Evolutionary conservation across 2,888 invertebrate genomes (phyloP), one percentile per base, ranked within the genome.

Genomic region (Ischnura elegans): DNA sequence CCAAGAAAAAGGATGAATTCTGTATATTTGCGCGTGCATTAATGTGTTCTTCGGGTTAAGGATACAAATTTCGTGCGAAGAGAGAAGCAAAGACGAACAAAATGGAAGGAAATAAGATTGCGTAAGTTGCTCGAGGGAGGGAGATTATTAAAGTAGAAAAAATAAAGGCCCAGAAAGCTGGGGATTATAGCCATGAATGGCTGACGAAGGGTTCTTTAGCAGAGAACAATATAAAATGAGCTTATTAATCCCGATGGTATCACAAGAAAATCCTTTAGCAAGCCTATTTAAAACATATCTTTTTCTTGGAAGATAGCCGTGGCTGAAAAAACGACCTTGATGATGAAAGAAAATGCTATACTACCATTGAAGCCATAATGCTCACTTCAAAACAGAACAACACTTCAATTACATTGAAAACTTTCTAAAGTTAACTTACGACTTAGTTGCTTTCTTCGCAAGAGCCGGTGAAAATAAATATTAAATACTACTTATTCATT

Each of bases 111-210:
- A 86, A 86, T 86, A 46, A 86, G 86, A 46, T 46, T 86, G 45
- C 86, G 86, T 86, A 46, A 86, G 86, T 86, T 43, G 86, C 86
- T 46, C 46, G 25, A 86, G 86, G 86, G 86, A 86, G 45, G 46
- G 43, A 86, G 46, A 76, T 76, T 76, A 76, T 76, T 76, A 76
- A 76, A 76, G 25, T 29, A 10, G 10, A 76, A 76, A 76, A 86
- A n/a, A 86, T 86, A 86, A 86, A 86, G n/a, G 25, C 86, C 25
- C 43, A 86, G 43, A 86, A 46, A 46, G 86, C 86, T 86, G 43
- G 46, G 46, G 46, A 46, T 86, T 46, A 86, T n/a, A 45, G 86
- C 43, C 36, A 25, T 86, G 86, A 86, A 86, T 46, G 45, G 46
- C 6, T 46, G 86, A 45, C 86, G 46, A 86, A 10, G 86, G 46